phyloP scores from a whole-genome alignment of 2,113 vertebrate genomes.

The Myotis yumanensis region DNA sequence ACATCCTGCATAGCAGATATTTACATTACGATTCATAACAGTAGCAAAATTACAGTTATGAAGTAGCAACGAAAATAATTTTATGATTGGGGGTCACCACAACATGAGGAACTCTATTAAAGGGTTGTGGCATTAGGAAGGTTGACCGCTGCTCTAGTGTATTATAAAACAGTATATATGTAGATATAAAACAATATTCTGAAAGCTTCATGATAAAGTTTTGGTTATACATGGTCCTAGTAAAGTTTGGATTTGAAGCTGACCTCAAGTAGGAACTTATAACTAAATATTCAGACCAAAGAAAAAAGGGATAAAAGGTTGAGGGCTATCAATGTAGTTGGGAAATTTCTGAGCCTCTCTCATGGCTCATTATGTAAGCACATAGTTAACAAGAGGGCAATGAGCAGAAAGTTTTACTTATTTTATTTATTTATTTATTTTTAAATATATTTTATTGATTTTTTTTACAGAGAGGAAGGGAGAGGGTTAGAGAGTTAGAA shows the following conservation, averaged over 20 bases:
- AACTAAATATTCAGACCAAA: conserved; percentile 11
- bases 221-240: not conserved
- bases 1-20: too few relatives aligned
- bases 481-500: too few relatives aligned
- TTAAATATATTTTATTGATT: too few relatives aligned
- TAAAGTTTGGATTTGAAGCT: conserved; percentile 25
- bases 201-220: not conserved
- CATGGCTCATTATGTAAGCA: not conserved
- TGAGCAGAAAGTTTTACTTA: not conserved
- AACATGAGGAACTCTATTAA: too few relatives aligned
- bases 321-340: not conserved
- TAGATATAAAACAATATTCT: not conserved
- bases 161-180: not conserved
- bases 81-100: too few relatives aligned
- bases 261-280: conserved; percentile 14
- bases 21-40: too few relatives aligned
- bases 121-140: too few relatives aligned
- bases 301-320: not conserved
- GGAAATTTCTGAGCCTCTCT: not conserved
- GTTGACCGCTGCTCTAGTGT: not conserved
- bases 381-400: not conserved
- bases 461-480: too few relatives aligned
- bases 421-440: too few relatives aligned
- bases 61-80: too few relatives aligned
- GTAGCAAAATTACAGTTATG: too few relatives aligned